phyloP scores from a whole-genome alignment of 1,140 invertebrate species.

The Uloborus diversus region DNA sequence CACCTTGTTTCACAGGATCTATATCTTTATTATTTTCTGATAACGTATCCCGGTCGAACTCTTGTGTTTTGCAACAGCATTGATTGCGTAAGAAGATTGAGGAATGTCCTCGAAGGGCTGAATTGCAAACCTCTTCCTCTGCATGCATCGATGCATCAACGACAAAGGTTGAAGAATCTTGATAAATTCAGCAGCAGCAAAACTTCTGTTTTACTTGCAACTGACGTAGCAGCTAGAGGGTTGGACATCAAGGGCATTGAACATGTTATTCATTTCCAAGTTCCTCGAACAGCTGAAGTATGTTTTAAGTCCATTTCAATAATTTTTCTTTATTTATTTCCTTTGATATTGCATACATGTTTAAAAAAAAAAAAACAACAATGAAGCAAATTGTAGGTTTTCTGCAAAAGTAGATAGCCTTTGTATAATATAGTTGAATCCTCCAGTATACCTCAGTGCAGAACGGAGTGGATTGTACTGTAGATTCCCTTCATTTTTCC shows the following conservation, averaged over 20 bases:
- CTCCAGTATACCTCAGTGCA: too few species aligned
- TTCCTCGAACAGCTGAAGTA: conserved; percentile 91
- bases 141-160: conserved; percentile 95
- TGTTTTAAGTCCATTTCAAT: conserved; percentile 27
- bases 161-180: conserved; percentile 92
- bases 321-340: neutral
- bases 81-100: conserved; percentile 85
- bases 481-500: too few species aligned
- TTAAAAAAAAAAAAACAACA: too few species aligned
- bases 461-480: too few species aligned
- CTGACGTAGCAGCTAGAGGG: conserved; percentile 96
- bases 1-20: conserved; percentile 72
- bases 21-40: conserved; percentile 92
- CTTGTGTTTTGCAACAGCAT: conserved; percentile 98
- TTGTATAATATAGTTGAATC: too few species aligned
- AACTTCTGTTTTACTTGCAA: conserved; percentile 87
- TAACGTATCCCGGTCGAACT: conserved; percentile 84
- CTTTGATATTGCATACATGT: too few species aligned
- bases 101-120: conserved; percentile 82
- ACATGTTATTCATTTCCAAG: conserved; percentile 98
- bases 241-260: conserved; percentile 94
- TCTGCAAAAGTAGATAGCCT: too few species aligned
- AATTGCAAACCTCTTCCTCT: conserved; percentile 82
- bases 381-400: too few species aligned
- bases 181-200: conserved; percentile 84